These are phyloP conservation scores for Drosophila hamatofila DNA, from an alignment of 2,888 invertebrate species.

Conservation along the genomic window DNA sequence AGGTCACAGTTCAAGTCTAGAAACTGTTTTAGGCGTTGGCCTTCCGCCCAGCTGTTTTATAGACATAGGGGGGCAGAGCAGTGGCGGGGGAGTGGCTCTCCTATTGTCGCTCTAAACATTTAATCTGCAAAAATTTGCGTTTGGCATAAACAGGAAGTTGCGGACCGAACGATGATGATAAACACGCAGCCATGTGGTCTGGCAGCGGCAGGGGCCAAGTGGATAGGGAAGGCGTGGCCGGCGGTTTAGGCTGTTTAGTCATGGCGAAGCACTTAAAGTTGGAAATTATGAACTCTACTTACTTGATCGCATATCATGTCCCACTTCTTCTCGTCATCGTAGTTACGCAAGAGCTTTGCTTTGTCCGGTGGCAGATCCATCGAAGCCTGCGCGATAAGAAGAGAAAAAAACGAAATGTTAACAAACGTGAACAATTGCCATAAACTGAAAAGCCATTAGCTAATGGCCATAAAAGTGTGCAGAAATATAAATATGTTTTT, in stretches of 20 bases:
- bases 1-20: slow-evolving; percentile 56
- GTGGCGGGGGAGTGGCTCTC: not conserved
- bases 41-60: slow-evolving; percentile 1
- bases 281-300: slow-evolving; percentile 77
- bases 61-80: not conserved
- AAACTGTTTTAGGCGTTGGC: slow-evolving; percentile 44
- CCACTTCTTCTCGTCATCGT: slow-evolving; percentile 99
- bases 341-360: slow-evolving; percentile 96
- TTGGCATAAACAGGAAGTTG: slow-evolving; percentile 60
- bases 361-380: slow-evolving; percentile 99
- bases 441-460: slow-evolving; percentile 43
- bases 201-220: not conserved
- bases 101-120: slow-evolving; percentile 24
- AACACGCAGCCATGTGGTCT: slow-evolving; percentile 35
- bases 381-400: slow-evolving; percentile 90
- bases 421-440: slow-evolving; percentile 41
- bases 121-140: slow-evolving; percentile 52
- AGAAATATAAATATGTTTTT: not conserved
- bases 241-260: slow-evolving; percentile 11
- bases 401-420: slow-evolving; percentile 10
- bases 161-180: slow-evolving; percentile 32
- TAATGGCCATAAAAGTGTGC: slow-evolving; percentile 14
- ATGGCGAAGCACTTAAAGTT: slow-evolving; percentile 15
- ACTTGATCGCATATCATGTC: slow-evolving; percentile 99
- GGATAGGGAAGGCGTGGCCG: not conserved